Evolutionary conservation across 2,797 vertebrate genomes (phyloP), one percentile per base, ranked within the genome.

Genomic region (Anisognathus igniventris): DNA sequence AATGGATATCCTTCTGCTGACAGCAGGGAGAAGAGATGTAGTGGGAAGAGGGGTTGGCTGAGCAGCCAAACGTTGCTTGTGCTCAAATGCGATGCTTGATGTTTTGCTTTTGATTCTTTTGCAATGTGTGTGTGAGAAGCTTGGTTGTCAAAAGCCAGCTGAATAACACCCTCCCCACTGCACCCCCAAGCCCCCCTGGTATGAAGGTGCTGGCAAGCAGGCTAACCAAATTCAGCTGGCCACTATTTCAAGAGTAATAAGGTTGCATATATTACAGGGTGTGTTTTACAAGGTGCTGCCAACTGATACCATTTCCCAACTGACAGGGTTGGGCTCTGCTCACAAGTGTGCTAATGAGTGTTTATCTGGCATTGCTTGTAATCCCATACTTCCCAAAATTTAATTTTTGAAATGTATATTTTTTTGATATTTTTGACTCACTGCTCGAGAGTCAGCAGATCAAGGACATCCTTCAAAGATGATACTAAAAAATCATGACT

Each of bases 151-250:
- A 23, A 73, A 83, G 14, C 6, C 73, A 30, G 20, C 35, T 76
- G 64, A 79, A 3, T 17, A 77, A 33, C n/a, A 40, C 3, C 6
- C 19, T 68, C 24, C 51, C 22, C 16, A 35, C 11, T 30, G 27
- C 12, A 14, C 2, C 6, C 20, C 25, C 35, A 40, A 51, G 18
- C 14, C 21, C 18, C 28, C 0, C 0, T n/a, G 2, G 22, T 14
- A 8, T 13, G 33, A 54, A 33, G 7, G 7, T 37, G 27, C 42
- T 35, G 73, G 50, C 40, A 80, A 53, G 48, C 25, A 31, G 48
- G 30, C 28, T 54, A 9, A 44, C 37, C 44, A 48, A 16, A 80
- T 72, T 33, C 40, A 86, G 9, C 18, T 50, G 39, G 30, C 35
- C 44, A 0, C 28, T 67, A 4, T 67, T 78, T 56, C 56, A 47